A percentile compares a stretch with the other conserved stretches of the same genome.
phyloP scores from a whole-genome alignment of 2,113 vertebrate species.

The Erpornis zantholeuca region DNA sequence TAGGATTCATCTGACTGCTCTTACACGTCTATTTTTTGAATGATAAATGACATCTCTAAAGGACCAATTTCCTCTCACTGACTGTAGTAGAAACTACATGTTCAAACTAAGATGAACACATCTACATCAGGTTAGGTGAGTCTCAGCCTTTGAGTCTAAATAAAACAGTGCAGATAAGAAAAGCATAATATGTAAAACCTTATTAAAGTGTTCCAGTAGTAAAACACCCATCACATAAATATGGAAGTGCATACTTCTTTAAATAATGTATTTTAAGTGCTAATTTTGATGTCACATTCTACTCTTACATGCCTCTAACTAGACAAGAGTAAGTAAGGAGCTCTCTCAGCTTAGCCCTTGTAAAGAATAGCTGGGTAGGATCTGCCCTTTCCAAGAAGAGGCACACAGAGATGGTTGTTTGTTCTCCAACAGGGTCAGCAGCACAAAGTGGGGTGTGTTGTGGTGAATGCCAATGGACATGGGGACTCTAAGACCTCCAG shows the following conservation, averaged over 20 bases:
- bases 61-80: background rate
- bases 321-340: background rate
- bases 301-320: background rate
- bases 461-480: too few relatives aligned
- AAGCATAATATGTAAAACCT: background rate
- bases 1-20: background rate
- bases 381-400: background rate
- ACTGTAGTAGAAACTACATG: background rate
- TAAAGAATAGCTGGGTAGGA: background rate
- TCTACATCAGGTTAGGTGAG: background rate
- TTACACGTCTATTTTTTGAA: background rate
- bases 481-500: too few relatives aligned
- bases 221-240: constrained; percentile 16
- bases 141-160: background rate
- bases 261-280: constrained; percentile 28
- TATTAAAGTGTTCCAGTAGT: background rate
- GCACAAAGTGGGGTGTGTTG: background rate
- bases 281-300: constrained; percentile 1
- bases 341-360: background rate
- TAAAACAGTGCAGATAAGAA: background rate
- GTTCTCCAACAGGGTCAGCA: background rate
- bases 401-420: background rate
- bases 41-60: background rate
- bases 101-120: background rate
- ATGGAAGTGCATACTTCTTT: background rate